Conservation (phyloP, 2,888 invertebrate genomes). For the Scaptomyza polygonia region DNA sequence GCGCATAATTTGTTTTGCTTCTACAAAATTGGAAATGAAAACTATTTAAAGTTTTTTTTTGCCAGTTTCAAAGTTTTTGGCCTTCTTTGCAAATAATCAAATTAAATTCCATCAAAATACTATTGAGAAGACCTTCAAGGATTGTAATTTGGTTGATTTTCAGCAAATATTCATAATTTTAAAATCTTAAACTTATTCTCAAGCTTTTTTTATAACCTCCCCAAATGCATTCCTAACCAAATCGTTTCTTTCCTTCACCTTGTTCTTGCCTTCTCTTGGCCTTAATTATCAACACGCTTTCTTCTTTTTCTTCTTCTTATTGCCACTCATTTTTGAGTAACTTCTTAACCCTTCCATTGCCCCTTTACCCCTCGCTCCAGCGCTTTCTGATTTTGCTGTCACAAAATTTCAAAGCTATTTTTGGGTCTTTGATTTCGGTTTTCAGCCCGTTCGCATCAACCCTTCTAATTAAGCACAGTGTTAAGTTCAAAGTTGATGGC, state of each 20-base stretch:
- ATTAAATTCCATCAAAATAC: too few species aligned
- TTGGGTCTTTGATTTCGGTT: not conserved
- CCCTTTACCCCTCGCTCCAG: not conserved
- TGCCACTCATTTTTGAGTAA: not conserved
- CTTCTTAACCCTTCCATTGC: not conserved
- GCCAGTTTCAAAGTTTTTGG: not conserved
- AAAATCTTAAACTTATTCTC: too few species aligned
- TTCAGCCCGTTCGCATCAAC: not conserved
- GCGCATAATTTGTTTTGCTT: slow-evolving; percentile 56
- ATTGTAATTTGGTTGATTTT: too few species aligned
- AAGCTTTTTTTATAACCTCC: too few species aligned
- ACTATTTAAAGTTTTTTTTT: slow-evolving; percentile 13
- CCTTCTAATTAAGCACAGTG: slow-evolving; percentile 4
- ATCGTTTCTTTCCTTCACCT: not conserved
- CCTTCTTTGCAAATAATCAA: not conserved
- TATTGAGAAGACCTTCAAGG: too few species aligned
- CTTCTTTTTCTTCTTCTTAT: not conserved
- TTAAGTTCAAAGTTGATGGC: slow-evolving; percentile 49
- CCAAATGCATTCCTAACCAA: too few species aligned
- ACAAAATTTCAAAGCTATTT: slow-evolving; percentile 16
- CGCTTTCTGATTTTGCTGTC: slow-evolving; percentile 37
- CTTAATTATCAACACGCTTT: too few species aligned
- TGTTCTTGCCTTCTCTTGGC: not conserved
- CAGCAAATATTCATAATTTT: too few species aligned
- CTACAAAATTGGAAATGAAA: slow-evolving; percentile 10